phyloP scores from a whole-genome alignment of 2,888 invertebrate genomes.

The Lordiphosa fenestrarum region DNA sequence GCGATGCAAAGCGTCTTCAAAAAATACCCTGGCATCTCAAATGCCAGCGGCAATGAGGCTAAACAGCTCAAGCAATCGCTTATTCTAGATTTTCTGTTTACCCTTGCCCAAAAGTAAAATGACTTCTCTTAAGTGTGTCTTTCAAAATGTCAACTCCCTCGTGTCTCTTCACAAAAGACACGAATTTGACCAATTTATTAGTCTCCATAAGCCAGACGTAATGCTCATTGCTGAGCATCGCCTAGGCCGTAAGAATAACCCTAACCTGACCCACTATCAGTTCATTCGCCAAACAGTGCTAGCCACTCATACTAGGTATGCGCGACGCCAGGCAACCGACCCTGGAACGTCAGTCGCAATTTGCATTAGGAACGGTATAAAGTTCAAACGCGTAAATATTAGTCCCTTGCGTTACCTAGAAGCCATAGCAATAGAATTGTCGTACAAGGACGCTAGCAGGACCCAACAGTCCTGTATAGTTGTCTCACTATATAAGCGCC shows the following conservation, averaged over 20 bases:
- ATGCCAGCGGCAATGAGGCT: background rate
- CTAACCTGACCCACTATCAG: background rate
- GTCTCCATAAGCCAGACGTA: too few relatives aligned
- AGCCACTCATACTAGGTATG: too few relatives aligned
- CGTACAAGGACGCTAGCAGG: background rate
- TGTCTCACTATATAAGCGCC: background rate
- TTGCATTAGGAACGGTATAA: background rate
- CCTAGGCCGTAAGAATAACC: background rate
- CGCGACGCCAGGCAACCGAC: too few relatives aligned
- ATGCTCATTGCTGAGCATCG: too few relatives aligned
- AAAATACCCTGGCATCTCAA: too few relatives aligned
- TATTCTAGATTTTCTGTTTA: background rate
- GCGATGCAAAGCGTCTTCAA: background rate
- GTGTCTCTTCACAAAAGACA: conserved; percentile 6
- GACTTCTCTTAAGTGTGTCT: background rate
- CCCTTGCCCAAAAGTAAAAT: background rate
- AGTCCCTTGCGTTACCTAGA: background rate
- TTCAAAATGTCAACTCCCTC: conserved; percentile 11
- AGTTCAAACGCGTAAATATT: background rate
- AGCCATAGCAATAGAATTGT: background rate
- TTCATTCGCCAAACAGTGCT: background rate
- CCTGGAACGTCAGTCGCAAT: too few relatives aligned
- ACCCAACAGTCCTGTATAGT: background rate
- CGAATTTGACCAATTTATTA: conserved; percentile 2
- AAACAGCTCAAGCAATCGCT: background rate